phyloP scores from a whole-genome alignment of 2,888 invertebrate genomes.

The Mimumesa dahlbomi region DNA sequence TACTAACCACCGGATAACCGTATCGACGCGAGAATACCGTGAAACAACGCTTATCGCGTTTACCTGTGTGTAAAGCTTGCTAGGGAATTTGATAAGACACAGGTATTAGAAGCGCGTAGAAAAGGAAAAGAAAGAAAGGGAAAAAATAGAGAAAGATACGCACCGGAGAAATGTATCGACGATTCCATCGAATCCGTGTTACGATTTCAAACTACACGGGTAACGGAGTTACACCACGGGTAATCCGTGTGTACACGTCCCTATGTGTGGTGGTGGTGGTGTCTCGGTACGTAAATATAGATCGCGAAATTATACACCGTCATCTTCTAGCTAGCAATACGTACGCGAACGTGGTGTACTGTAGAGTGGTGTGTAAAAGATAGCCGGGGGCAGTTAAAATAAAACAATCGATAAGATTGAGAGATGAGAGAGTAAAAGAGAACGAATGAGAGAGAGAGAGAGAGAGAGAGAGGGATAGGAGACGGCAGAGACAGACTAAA shows the following conservation, averaged over 20 bases:
- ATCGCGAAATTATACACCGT: conserved; percentile 29
- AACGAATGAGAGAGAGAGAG: conserved; percentile 3
- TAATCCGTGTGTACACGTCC: neutral
- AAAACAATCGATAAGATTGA: conserved; percentile 60
- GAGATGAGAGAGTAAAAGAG: conserved; percentile 4
- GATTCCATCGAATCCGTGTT: no score
- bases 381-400: conserved; percentile 58
- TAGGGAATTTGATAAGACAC: no score
- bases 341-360: conserved; percentile 30
- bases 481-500: conserved; percentile 36
- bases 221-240: no score
- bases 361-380: conserved; percentile 34
- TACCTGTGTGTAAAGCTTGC: no score
- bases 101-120: no score
- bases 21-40: no score
- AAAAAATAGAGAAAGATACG: no score
- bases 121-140: no score
- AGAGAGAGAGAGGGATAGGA: conserved; percentile 5
- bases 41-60: no score
- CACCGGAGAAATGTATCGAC: no score
- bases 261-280: conserved; percentile 1
- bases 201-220: no score
- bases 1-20: no score
- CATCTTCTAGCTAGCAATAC: conserved; percentile 17
- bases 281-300: conserved; percentile 17